Evolutionary conservation across 23 tunicate species (phyloP).

Genomic region (Diplosoma virens): DNA sequence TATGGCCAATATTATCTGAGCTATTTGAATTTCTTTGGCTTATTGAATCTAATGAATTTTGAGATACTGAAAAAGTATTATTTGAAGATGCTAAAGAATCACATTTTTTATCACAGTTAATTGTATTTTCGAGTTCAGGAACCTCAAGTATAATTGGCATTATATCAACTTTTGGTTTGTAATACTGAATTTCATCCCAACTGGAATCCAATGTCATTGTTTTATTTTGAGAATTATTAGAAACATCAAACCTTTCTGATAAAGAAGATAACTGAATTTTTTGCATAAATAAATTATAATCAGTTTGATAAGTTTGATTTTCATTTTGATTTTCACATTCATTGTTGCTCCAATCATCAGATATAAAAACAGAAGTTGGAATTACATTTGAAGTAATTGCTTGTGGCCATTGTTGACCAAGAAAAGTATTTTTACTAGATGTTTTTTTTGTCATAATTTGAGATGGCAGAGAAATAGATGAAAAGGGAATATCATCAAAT

Average conservation of each 20-base stretch:
- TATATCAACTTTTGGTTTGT: constrained; percentile 7
- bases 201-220: constrained; percentile 13
- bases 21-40: no score
- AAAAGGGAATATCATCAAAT: constrained; percentile 67
- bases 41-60: no score
- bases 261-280: no score
- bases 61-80: background rate
- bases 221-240: no score
- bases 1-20: no score
- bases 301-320: no score
- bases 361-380: constrained; percentile 8
- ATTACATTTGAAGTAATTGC: background rate
- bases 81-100: background rate
- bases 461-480: background rate
- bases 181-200: constrained; percentile 56
- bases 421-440: background rate
- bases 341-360: background rate
- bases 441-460: background rate
- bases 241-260: no score
- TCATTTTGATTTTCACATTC: no score
- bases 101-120: background rate
- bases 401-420: background rate
- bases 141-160: constrained; percentile 48
- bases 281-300: no score
- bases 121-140: constrained; percentile 21